These are phyloP conservation scores for Heliornis fulica DNA, from an alignment of 2,113 vertebrate genomes.

Conservation along the genomic window DNA sequence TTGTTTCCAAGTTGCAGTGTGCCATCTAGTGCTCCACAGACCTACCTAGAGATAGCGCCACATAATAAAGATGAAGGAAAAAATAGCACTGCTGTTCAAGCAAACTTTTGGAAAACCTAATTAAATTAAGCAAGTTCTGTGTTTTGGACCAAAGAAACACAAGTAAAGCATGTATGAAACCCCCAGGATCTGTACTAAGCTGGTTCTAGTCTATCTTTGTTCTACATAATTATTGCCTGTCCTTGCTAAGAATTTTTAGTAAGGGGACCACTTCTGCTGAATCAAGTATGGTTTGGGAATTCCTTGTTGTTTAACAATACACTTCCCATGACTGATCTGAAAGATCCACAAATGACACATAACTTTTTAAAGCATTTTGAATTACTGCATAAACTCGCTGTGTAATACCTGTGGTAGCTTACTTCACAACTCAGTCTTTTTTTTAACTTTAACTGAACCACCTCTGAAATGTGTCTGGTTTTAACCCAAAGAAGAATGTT, in stretches of 20 bases:
- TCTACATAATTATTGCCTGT: neutral
- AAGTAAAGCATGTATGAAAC: neutral
- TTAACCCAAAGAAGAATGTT: neutral
- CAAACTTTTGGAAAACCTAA: neutral
- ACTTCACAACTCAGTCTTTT: neutral
- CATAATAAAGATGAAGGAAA: neutral
- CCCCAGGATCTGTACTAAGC: neutral
- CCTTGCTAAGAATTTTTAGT: neutral
- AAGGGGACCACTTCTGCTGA: neutral
- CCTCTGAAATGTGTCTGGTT: neutral
- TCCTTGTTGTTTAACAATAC: neutral
- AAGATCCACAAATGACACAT: neutral
- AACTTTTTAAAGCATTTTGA: neutral
- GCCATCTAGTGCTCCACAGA: conserved; percentile 68
- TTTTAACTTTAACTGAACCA: neutral
- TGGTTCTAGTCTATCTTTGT: neutral
- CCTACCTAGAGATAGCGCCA: neutral
- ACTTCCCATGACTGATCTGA: neutral
- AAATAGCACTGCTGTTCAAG: neutral
- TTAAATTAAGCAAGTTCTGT: neutral
- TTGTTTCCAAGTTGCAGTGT: conserved; percentile 48
- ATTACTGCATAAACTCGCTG: neutral
- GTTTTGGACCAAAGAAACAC: neutral
- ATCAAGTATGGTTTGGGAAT: neutral
- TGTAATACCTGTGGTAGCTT: neutral